A percentile compares a stretch with the other conserved stretches of the same genome.
These are phyloP conservation scores for Oreochromis grahami DNA, from an alignment of 2,797 vertebrate species.

Conservation along the genomic window DNA sequence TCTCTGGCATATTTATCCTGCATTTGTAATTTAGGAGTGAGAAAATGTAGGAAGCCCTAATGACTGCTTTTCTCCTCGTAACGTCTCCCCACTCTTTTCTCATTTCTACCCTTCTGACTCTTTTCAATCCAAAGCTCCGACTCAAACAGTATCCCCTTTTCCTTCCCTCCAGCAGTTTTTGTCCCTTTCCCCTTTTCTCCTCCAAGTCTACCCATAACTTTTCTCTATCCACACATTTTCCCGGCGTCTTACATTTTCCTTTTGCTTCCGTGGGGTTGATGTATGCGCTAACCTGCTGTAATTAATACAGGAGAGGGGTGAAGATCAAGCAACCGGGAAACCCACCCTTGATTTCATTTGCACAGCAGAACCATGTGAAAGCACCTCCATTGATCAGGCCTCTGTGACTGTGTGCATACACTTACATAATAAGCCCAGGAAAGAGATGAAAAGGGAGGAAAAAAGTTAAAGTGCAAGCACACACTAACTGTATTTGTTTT, in stretches of 20 bases:
- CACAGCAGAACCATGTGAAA: constrained; percentile 22
- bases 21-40: constrained; percentile 19
- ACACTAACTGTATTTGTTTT: constrained; percentile 1
- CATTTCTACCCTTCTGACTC: not conserved
- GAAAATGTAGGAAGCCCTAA: constrained; percentile 57
- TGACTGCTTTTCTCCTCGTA: constrained; percentile 32
- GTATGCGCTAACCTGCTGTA: constrained; percentile 36
- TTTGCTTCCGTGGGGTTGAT: constrained; percentile 22
- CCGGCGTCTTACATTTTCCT: not conserved
- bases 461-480: not conserved
- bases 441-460: not conserved
- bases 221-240: not conserved
- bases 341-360: constrained; percentile 21
- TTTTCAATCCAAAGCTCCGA: not conserved
- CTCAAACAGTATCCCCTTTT: not conserved
- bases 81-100: not conserved
- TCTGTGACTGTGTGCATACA: not conserved
- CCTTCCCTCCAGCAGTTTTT: not conserved
- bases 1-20: constrained; percentile 3
- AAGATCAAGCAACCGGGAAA: constrained; percentile 43
- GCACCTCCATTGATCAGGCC: constrained; percentile 34
- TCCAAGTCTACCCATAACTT: not conserved
- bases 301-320: constrained; percentile 51
- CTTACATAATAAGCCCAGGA: not conserved
- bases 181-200: not conserved